These are phyloP conservation scores for Drosophila neonasuta DNA, from an alignment of 2,888 invertebrate species.

Conservation along the genomic window DNA sequence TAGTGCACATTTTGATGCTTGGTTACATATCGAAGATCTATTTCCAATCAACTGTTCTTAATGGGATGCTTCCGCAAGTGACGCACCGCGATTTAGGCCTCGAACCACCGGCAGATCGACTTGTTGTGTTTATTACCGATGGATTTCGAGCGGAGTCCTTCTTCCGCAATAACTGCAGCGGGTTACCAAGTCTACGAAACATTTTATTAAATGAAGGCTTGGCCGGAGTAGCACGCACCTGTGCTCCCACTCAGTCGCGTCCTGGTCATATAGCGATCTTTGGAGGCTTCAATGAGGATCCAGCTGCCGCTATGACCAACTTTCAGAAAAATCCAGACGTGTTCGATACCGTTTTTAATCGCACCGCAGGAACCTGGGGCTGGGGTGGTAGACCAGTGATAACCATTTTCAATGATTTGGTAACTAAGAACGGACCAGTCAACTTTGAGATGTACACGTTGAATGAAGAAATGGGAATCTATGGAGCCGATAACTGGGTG, in stretches of 20 bases:
- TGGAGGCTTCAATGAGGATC: slow-evolving; percentile 96
- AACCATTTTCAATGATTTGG: slow-evolving; percentile 90
- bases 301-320: slow-evolving; percentile 95
- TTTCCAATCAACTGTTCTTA: slow-evolving; percentile 93
- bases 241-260: slow-evolving; percentile 97
- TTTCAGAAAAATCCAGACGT: slow-evolving; percentile 98
- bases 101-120: slow-evolving; percentile 85
- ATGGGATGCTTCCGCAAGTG: slow-evolving; percentile 69
- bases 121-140: slow-evolving; percentile 96
- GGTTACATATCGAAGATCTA: slow-evolving; percentile 94
- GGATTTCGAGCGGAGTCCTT: slow-evolving; percentile 95
- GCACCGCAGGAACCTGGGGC: slow-evolving; percentile 87
- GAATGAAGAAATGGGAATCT: slow-evolving; percentile 33
- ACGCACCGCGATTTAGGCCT: slow-evolving; percentile 30
- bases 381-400: slow-evolving; percentile 98
- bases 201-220: slow-evolving; percentile 70
- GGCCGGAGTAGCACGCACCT: slow-evolving; percentile 91
- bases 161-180: slow-evolving; percentile 80
- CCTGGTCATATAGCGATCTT: slow-evolving; percentile 98
- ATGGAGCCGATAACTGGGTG: slow-evolving; percentile 92
- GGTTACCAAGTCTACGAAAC: slow-evolving; percentile 67
- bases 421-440: slow-evolving; percentile 66
- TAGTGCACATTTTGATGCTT: slow-evolving; percentile 89
- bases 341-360: slow-evolving; percentile 98
- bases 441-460: slow-evolving; percentile 83